Conservation (phyloP, 2,113 vertebrate genomes). For the Psammodynastes pulverulentus region DNA sequence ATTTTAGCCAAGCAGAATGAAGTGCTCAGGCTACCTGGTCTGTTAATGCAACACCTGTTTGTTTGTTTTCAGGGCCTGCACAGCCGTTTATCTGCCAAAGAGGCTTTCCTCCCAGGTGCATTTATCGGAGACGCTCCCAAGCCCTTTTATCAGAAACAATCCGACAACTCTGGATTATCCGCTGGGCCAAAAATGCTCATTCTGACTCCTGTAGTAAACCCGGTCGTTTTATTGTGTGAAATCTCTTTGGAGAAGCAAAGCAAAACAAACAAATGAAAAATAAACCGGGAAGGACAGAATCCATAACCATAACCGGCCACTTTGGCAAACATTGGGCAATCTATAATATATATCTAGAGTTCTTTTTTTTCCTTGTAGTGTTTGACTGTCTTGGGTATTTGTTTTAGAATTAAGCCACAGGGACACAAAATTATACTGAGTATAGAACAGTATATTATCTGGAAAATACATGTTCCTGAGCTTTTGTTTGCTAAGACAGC, state of each 20-base stretch:
- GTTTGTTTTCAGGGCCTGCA: slow-evolving; percentile 72
- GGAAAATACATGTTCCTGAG: neutral
- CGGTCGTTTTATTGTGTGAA: slow-evolving; percentile 31
- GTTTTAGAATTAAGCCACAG: neutral
- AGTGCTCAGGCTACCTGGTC: neutral
- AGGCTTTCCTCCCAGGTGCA: slow-evolving; percentile 64
- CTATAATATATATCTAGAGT: neutral
- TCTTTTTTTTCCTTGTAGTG: neutral
- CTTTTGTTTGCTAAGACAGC: neutral
- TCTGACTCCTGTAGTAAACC: slow-evolving; percentile 45
- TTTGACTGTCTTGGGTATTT: neutral
- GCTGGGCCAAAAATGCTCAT: slow-evolving; percentile 38
- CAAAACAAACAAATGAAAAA: neutral
- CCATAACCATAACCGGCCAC: too few relatives aligned
- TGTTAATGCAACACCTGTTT: slow-evolving; percentile 49
- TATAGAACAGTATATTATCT: neutral
- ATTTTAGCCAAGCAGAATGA: neutral
- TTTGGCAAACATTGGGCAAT: neutral
- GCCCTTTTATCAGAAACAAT: slow-evolving; percentile 65
- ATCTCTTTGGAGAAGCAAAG: neutral
- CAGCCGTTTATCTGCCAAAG: slow-evolving; percentile 66
- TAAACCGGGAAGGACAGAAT: neutral
- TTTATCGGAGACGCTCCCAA: slow-evolving; percentile 64
- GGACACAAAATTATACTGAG: neutral
- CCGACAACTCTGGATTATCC: slow-evolving; percentile 54